Base-by-base conservation (phyloP, 2,113 vertebrate genomes). In the Gambusia holbrooki region DNA sequence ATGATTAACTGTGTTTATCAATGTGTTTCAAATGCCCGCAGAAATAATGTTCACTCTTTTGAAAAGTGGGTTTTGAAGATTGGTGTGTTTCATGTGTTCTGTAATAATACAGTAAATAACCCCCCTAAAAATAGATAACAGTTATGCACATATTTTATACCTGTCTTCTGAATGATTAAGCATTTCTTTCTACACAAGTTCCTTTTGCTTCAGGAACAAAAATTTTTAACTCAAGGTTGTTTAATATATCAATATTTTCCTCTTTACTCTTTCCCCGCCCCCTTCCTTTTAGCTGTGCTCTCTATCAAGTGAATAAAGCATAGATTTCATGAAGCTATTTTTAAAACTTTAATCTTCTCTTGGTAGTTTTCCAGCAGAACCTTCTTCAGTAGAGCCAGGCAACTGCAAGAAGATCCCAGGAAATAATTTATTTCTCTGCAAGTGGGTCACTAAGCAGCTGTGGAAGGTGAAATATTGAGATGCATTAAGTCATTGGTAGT, bases 391-490 rank as follows among this genome's bases (percentile, higher is more conserved):
- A 71, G 69, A 76, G 80, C 67, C 3, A 17, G 74, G 78, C 33
- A 60, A 76, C 48, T 71, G 62, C 73, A 72, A 27, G 86, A 83
- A 74, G 69, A 88, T 64, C 74, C 74, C 40, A 51, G 84, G 82
- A 90, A 90, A 90, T 90, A 86, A 90, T 89, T 85, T 87, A 91
- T 85, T 85, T 80, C 67, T 66, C 80, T 79, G 74, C 54, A 92
- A 91, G 80, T 91, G 76, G 88, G 89, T 92, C 90, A 93, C 76
- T 80, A 71, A 87, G 82, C 79, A 87, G 86, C 87, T 5, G 82
- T 60, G 37, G 83, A 88, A 92, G 87, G 87, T 88, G 87, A 90
- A 89, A 89, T 82, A 91, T 84, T 86, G 84, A 85, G 73, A 87
- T 86, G 85, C 82, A 90, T 92, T 87, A 88, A 90, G 82, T 84